Evolutionary conservation across 2,888 invertebrate genomes (phyloP), one percentile per base, ranked within the genome.

Genomic region (Yponomeuta sedellus): DNA sequence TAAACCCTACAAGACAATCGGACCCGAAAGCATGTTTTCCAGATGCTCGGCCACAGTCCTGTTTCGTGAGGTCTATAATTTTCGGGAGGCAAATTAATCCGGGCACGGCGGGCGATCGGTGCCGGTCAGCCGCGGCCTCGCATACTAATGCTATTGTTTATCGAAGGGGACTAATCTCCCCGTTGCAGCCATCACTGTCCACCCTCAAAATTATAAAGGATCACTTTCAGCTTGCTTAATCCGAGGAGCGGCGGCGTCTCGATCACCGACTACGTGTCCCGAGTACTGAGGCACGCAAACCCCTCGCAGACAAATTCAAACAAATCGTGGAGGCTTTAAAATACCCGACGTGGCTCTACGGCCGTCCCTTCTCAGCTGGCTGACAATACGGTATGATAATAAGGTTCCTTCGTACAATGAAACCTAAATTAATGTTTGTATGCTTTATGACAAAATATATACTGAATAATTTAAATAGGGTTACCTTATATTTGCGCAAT

Each of bases 101-200:
- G 86, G 79, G 84, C 86, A 86, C 85, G 85, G 86, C 76, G 79
- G 85, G 82, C 82, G 88, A 88, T 89, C 89, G 89, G 83, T 86
- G 83, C 76, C 84, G 88, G 88, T 84, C 89, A 86, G 84, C 58
- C 83, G 88, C 87, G 85, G 85, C 83, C 88, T 86, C 87, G 90
- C 89, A 90, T 90, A 91, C 90, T 89, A 91, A 91, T 91, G 87
- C 88, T 86, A 88, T 90, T 91, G 90, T 91, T 91, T 91, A 91
- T 91, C 90, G 89, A 88, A 88, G 86, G 86, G 88, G 69, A 85
- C 88, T 91, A 91, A 91, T 91, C 90, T 90, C 85, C 85, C 88
- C 88, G 86, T 85, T 81, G 86, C 90, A 90, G 90, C 87, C 90
- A 87, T 86, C 86, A 84, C 82, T 88, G 89, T 83, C 88, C 88